Base-by-base conservation (phyloP, 2,888 invertebrate genomes). In the Eupeodes luniger region DNA sequence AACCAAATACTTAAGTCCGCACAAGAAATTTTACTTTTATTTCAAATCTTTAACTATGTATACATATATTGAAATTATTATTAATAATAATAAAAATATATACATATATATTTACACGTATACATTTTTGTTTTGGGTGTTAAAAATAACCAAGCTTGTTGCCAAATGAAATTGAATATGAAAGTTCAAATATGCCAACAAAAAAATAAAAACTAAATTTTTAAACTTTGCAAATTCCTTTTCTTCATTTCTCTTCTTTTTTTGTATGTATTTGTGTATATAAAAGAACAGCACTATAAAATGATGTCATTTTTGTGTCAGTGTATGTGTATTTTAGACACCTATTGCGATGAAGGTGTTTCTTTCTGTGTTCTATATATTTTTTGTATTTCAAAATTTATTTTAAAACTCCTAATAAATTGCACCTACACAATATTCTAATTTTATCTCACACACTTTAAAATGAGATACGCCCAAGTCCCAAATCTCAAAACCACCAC, bases 381-480 rank as follows among this genome's bases (percentile, higher is more conserved):
- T 74, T 78, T 55, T 40, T 40, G 6, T 40, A 27, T 27, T 27
- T 27, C 27, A 40, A 74, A 40, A 78, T 69, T 69, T 55, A 81
- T 59, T 69, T 72, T 79, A 57, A 82, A 72, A 79, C 66, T 75
- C 64, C 64, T 77, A 64, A 85, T 74, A 83, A 81, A 81, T 83
- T 89, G 89, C 89, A 89, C 90, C 89, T 89, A 90, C 90, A 89
- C 89, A 88, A 74, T 80, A 36, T 84, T 77, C 87, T 90, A 90
- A 89, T 72, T 89, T 82, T 90, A 90, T 79, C 86, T 51, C 62
- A 47, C 70, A 70, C 44, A 70, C 40, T 76, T 69, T 51, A 27
- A 40, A 5, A 62, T 36, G 40, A 80, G 64, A 51, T 66, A 76
- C 84, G 81, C 81, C 75, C 82, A 69, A 59, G 14, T 27, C 44